Conservation (phyloP, 2,888 invertebrate species). For the Camponotus fellah region DNA sequence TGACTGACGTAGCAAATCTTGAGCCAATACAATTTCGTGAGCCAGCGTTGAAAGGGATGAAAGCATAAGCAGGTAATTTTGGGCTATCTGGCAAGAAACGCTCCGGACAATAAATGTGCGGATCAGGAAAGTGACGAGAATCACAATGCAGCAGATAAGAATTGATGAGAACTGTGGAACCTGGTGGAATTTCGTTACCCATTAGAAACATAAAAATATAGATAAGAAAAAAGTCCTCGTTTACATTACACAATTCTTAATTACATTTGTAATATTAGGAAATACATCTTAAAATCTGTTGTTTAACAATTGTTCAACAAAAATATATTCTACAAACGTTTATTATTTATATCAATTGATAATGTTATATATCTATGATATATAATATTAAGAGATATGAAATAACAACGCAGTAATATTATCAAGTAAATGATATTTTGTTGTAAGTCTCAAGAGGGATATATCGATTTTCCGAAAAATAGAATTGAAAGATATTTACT, state of each 20-base stretch:
- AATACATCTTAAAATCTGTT: neutral
- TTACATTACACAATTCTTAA: neutral
- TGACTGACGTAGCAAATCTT: conserved; percentile 82
- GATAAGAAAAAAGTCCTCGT: neutral
- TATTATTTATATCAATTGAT: neutral
- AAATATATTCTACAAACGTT: neutral
- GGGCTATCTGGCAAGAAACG: conserved; percentile 86
- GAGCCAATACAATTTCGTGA: conserved; percentile 84
- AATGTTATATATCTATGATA: neutral
- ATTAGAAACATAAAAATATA: conserved; percentile 64
- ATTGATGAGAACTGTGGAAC: conserved; percentile 82
- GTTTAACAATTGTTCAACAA: neutral
- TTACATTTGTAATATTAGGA: neutral
- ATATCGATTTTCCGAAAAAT: neutral
- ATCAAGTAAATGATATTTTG: neutral
- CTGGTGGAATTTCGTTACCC: conserved; percentile 82
- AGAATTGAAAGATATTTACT: conserved; percentile 72
- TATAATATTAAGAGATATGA: neutral
- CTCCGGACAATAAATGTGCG: conserved; percentile 87
- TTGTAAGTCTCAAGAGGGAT: neutral
- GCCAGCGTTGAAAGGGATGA: conserved; percentile 86
- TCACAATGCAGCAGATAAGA: conserved; percentile 86
- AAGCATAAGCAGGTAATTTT: conserved; percentile 84
- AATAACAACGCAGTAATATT: neutral
- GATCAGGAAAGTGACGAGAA: conserved; percentile 86